These are phyloP conservation scores for Apeltes quadracus DNA, from an alignment of 2,113 vertebrate genomes.

Conservation along the genomic window DNA sequence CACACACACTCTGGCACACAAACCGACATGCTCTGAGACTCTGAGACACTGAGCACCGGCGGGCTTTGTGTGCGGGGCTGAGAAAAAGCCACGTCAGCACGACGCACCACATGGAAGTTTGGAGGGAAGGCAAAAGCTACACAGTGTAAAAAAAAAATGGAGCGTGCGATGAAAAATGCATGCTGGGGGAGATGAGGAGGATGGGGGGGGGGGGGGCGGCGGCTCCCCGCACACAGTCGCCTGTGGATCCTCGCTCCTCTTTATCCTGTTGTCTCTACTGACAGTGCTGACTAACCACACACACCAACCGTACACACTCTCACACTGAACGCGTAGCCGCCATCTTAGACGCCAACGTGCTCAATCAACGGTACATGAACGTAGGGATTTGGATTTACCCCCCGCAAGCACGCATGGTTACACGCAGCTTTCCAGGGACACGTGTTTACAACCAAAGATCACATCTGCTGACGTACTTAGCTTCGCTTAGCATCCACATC, in stretches of 20 bases:
- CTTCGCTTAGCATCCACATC: too few relatives aligned
- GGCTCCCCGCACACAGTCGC: conserved; percentile 40
- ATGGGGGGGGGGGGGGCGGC: conserved; percentile 27
- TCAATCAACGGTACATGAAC: not conserved
- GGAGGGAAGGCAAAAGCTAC: conserved; percentile 62
- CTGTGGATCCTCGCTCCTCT: conserved; percentile 44
- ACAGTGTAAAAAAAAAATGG: conserved; percentile 57
- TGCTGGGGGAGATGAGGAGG: conserved; percentile 60
- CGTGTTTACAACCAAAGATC: too few relatives aligned
- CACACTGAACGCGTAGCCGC: not conserved
- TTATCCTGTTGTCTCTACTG: conserved; percentile 39
- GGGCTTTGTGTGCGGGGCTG: conserved; percentile 69
- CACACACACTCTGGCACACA: conserved; percentile 24
- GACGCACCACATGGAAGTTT: conserved; percentile 67
- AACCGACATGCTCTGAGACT: conserved; percentile 46
- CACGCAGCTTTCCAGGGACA: too few relatives aligned
- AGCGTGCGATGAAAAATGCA: conserved; percentile 70
- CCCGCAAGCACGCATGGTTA: too few relatives aligned
- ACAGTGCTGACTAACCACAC: not conserved
- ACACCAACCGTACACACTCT: not conserved
- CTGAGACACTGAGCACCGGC: conserved; percentile 60
- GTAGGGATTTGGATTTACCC: not conserved
- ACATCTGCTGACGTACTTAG: too few relatives aligned
- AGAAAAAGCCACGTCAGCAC: conserved; percentile 75
- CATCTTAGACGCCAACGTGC: not conserved